Evolutionary conservation across 2,797 vertebrate genomes (phyloP).

Genomic region (Pseudomugil gertrudae): DNA sequence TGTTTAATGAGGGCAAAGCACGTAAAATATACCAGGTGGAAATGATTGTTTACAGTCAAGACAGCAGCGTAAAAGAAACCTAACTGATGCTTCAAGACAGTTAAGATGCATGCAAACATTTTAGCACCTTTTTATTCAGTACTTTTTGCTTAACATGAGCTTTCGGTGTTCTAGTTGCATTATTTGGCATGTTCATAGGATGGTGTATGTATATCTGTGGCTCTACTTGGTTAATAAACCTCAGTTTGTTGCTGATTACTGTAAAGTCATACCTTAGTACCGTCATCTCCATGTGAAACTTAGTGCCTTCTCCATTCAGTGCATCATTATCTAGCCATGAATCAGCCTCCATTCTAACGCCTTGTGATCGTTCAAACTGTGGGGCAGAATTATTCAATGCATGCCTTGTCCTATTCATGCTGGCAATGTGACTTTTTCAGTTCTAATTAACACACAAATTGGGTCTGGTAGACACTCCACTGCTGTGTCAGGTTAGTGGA

Average conservation of each 20-base stretch:
- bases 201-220: not conserved
- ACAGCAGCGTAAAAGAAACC: constrained; percentile 10
- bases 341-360: constrained; percentile 63
- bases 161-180: constrained; percentile 29
- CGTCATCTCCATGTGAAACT: constrained; percentile 37
- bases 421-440: constrained; percentile 70
- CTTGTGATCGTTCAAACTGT: constrained; percentile 70
- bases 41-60: constrained; percentile 32
- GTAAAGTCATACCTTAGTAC: constrained; percentile 31
- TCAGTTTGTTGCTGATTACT: constrained; percentile 1
- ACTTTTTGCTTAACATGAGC: constrained; percentile 21
- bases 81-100: constrained; percentile 27
- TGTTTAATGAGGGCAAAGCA: constrained; percentile 6
- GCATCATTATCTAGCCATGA: constrained; percentile 71
- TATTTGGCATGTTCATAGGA: constrained; percentile 38
- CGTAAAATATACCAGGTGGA: constrained; percentile 8
- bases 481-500: constrained; percentile 55
- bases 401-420: constrained; percentile 75
- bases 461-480: constrained; percentile 56
- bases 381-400: constrained; percentile 70
- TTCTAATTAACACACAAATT: constrained; percentile 71
- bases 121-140: constrained; percentile 16
- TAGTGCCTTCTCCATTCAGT: constrained; percentile 68
- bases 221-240: not conserved
- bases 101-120: not conserved